phyloP scores from a whole-genome alignment of 2,113 vertebrate species.

The Lagenorhynchus albirostris region DNA sequence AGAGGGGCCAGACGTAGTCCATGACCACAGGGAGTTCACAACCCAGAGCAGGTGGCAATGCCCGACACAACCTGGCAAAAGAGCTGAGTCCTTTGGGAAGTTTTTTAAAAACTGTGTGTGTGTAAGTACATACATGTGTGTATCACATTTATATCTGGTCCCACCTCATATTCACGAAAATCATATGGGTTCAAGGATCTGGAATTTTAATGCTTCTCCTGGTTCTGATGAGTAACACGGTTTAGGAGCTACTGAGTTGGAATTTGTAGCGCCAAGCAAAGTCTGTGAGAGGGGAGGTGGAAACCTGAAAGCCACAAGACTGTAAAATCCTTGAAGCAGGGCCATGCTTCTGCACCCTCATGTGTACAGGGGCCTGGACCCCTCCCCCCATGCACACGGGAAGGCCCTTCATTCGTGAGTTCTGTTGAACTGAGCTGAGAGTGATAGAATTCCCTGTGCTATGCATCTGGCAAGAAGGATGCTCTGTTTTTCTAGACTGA shows the following conservation, averaged over 20 bases:
- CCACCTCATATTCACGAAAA: background rate
- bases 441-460: accelerated
- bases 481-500: background rate
- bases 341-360: background rate
- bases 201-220: background rate
- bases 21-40: background rate
- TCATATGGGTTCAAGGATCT: background rate
- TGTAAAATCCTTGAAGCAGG: background rate
- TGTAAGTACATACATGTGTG: background rate
- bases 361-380: accelerated
- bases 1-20: background rate
- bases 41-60: background rate
- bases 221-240: background rate
- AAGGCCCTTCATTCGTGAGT: background rate
- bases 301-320: background rate
- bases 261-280: background rate
- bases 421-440: background rate
- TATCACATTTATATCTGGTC: background rate
- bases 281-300: background rate
- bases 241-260: background rate
- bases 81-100: background rate
- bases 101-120: background rate
- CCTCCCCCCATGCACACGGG: accelerated
- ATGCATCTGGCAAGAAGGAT: background rate
- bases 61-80: background rate